These are phyloP conservation scores for Tretioscincus oriximinensis DNA, from an alignment of 2,113 vertebrate species.

Conservation along the genomic window DNA sequence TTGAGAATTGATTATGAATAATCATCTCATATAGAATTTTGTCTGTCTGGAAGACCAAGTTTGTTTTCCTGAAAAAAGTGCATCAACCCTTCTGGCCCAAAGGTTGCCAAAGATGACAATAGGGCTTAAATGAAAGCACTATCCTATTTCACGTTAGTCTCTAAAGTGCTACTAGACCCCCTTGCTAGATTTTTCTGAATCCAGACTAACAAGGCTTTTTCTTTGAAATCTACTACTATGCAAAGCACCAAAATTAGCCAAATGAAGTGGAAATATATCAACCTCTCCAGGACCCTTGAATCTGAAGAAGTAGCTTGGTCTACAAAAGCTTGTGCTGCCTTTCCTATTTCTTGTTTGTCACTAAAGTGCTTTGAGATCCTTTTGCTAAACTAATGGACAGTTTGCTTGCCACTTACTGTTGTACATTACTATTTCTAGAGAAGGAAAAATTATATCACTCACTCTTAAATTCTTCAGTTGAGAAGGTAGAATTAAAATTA, in stretches of 20 bases:
- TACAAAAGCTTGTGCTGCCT: no score
- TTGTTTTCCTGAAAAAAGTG: conserved; percentile 59
- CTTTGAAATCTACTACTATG: no score
- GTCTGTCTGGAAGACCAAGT: conserved; percentile 60
- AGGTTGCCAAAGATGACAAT: conserved; percentile 63
- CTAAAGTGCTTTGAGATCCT: no score
- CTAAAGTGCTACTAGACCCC: no score
- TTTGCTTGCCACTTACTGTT: background rate
- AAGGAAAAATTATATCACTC: conserved; percentile 36
- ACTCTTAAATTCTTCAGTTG: conserved; percentile 10
- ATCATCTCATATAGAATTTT: conserved; percentile 63
- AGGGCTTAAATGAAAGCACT: conserved; percentile 67
- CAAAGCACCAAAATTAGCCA: no score
- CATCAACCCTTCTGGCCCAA: conserved; percentile 62
- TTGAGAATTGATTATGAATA: conserved; percentile 57
- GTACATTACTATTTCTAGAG: conserved; percentile 55
- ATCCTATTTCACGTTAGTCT: no score
- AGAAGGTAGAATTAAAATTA: background rate
- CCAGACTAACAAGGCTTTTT: no score
- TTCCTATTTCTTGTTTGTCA: no score
- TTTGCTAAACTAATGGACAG: background rate
- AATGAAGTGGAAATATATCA: no score
- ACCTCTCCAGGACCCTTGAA: no score
- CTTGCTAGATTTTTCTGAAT: no score
- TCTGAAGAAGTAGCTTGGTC: no score